phyloP scores from a whole-genome alignment of 2,113 vertebrate species.

The Mellivora capensis region DNA sequence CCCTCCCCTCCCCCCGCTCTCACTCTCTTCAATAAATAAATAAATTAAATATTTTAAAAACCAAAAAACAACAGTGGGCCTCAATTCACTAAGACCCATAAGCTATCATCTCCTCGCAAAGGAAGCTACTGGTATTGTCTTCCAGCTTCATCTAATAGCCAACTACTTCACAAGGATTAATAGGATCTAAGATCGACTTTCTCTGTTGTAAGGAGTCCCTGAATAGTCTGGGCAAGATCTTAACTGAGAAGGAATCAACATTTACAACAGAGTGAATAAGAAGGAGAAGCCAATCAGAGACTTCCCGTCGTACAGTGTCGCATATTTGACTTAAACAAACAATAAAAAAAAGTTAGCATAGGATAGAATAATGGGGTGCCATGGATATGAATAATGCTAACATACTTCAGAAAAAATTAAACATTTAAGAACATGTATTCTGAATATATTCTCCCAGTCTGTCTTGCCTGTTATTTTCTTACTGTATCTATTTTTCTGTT shows the following conservation, averaged over 20 bases:
- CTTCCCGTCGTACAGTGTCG: background rate
- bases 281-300: background rate
- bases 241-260: background rate
- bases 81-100: background rate
- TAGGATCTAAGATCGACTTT: background rate
- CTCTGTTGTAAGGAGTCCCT: background rate
- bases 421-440: background rate
- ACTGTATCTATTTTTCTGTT: background rate
- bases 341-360: background rate
- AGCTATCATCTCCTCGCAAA: background rate
- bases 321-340: background rate
- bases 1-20: too few species aligned
- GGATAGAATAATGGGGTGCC: background rate
- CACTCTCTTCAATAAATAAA: background rate
- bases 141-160: background rate
- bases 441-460: background rate
- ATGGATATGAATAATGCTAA: background rate
- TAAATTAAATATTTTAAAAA: too few species aligned
- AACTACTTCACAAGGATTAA: background rate
- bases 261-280: background rate
- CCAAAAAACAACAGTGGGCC: background rate
- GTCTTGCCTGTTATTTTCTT: background rate
- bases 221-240: background rate
- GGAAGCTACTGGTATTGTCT: background rate
- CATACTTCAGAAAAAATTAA: background rate